Evolutionary conservation across 2,888 invertebrate species (phyloP).

Genomic region (Apodemia mormo): DNA sequence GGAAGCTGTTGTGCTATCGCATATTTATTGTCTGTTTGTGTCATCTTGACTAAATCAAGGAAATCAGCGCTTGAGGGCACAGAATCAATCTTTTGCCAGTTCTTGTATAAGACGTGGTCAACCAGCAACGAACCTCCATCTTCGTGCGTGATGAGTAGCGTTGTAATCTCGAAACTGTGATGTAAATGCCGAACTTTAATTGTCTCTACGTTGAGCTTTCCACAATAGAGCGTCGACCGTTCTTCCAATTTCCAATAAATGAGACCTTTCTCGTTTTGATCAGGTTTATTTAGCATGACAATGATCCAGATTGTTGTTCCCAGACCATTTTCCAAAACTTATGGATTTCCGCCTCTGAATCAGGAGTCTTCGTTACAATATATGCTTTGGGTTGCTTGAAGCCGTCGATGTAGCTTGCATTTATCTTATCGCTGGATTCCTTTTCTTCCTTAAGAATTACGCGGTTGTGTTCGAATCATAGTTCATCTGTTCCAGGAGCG

Average conservation of each 20-base stretch:
- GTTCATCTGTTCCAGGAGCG: neutral
- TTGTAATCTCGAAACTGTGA: neutral
- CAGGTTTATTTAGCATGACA: no score
- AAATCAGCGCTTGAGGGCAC: neutral
- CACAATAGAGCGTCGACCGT: no score
- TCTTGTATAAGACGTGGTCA: conserved; percentile 14
- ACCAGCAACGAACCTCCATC: conserved; percentile 20
- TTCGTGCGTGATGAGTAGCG: conserved; percentile 4
- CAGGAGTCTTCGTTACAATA: neutral
- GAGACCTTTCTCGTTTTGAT: no score
- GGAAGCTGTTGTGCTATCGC: neutral
- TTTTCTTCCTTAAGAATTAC: neutral
- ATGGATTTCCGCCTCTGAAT: neutral
- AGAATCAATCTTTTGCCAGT: neutral
- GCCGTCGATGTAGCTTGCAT: neutral
- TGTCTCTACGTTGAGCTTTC: no score
- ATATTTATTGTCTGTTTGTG: neutral
- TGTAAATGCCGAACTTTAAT: no score
- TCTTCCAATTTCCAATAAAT: no score
- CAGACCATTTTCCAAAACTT: neutral
- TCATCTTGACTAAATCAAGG: neutral
- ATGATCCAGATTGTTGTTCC: no score
- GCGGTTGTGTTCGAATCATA: neutral
- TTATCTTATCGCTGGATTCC: neutral
- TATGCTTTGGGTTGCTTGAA: neutral